A percentile compares a stretch with the other conserved stretches of the same genome.
Conservation (phyloP, 2,888 invertebrate species). For the Lottia scabra region DNA sequence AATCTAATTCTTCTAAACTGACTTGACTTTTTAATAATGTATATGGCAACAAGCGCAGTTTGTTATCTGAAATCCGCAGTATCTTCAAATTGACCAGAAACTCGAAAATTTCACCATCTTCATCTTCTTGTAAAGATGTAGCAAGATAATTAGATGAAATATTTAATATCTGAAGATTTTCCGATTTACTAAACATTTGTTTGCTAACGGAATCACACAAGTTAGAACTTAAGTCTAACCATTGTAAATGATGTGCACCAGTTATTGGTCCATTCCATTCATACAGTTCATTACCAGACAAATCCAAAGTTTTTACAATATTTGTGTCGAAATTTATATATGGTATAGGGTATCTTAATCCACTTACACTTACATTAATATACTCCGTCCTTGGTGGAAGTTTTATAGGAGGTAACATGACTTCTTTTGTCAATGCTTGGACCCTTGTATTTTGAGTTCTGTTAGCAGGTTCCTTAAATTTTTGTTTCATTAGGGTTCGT, state of each 20-base stretch:
- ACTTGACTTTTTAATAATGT: conserved; percentile 18
- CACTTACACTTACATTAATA: conserved; percentile 3
- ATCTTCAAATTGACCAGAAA: conserved; percentile 10
- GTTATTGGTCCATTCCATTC: conserved; percentile 22
- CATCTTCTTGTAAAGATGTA: conserved; percentile 13
- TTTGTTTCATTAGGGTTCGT: too few relatives aligned
- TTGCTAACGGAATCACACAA: conserved; percentile 10
- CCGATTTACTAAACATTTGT: conserved; percentile 10
- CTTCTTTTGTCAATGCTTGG: neutral
- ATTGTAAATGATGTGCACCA: conserved; percentile 19
- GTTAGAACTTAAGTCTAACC: conserved; percentile 22
- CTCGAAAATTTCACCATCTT: conserved; percentile 23
- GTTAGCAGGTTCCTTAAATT: too few relatives aligned
- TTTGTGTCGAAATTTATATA: conserved; percentile 10
- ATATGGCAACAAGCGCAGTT: conserved; percentile 19
- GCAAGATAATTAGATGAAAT: conserved; percentile 21
- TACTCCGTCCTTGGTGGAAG: neutral
- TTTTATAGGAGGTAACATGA: neutral
- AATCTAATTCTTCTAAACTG: conserved; percentile 14
- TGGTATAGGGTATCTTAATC: neutral
- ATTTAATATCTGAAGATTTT: conserved; percentile 12
- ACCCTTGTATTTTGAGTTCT: too few relatives aligned
- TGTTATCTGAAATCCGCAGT: conserved; percentile 24
- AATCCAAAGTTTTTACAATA: conserved; percentile 11
- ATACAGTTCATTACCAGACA: conserved; percentile 17